These are phyloP conservation scores for Malurus elegans DNA, from an alignment of 2,113 vertebrate genomes.

Conservation along the genomic window DNA sequence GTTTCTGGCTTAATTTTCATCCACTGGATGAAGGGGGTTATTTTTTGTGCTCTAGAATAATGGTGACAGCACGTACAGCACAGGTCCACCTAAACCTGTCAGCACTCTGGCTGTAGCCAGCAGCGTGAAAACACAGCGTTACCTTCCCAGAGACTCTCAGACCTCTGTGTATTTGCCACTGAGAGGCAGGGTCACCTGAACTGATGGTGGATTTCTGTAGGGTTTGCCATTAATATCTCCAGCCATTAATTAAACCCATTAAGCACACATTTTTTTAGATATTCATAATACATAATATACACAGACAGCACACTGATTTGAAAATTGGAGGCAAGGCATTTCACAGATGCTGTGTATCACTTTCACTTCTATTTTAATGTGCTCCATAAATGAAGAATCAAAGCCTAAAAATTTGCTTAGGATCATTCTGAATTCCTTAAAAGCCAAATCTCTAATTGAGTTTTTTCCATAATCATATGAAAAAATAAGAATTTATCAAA, in stretches of 20 bases:
- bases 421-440: background rate
- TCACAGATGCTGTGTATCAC: background rate
- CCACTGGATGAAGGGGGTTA: accelerated
- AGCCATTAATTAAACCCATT: background rate
- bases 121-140: background rate
- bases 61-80: background rate
- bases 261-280: background rate
- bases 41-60: background rate
- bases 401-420: background rate
- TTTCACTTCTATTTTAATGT: background rate
- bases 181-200: background rate
- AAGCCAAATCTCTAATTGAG: background rate
- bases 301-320: background rate
- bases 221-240: background rate
- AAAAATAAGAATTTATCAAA: background rate
- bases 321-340: background rate
- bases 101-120: background rate
- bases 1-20: background rate
- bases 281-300: background rate
- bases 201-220: background rate
- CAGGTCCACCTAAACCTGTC: background rate
- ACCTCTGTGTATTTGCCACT: background rate
- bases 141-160: accelerated
- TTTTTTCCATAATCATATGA: background rate
- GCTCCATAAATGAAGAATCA: background rate